These are phyloP conservation scores for Ligdia adustata DNA, from an alignment of 2,888 invertebrate species.

Conservation along the genomic window DNA sequence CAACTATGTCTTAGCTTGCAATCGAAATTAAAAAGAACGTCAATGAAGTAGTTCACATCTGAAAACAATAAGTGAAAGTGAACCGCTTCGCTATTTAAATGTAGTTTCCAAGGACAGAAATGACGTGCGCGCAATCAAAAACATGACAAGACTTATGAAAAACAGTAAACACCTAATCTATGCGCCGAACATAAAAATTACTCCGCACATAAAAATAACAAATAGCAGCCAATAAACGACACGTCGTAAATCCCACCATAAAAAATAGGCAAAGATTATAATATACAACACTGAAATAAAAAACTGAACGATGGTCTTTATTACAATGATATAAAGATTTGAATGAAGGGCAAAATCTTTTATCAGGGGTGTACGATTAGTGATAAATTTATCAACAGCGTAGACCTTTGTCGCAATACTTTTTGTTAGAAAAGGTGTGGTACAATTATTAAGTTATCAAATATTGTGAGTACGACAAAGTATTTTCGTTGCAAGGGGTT, in stretches of 20 bases:
- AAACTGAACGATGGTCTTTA: constrained; percentile 3
- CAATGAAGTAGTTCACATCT: too few species aligned
- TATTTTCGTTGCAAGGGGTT: background rate
- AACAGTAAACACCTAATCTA: constrained; percentile 21
- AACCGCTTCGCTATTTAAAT: too few species aligned
- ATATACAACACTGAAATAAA: constrained; percentile 25
- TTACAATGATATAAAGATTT: constrained; percentile 4
- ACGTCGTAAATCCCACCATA: constrained; percentile 39
- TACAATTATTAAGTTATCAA: background rate
- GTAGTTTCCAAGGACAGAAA: too few species aligned
- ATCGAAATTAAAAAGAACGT: too few species aligned
- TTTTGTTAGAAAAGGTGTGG: background rate
- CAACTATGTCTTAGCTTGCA: too few species aligned
- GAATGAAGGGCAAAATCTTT: constrained; percentile 8
- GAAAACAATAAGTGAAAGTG: too few species aligned
- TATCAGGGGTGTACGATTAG: constrained; percentile 8
- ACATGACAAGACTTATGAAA: constrained; percentile 17
- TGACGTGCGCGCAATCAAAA: too few species aligned
- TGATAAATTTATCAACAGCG: constrained; percentile 14
- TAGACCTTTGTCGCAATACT: constrained; percentile 16
- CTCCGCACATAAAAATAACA: constrained; percentile 37
- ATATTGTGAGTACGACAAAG: background rate
- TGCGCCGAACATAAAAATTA: constrained; percentile 25
- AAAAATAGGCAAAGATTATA: constrained; percentile 38
- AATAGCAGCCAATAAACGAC: constrained; percentile 39